Base-by-base conservation (phyloP, 2,888 invertebrate species). In the Biston stratarius region DNA sequence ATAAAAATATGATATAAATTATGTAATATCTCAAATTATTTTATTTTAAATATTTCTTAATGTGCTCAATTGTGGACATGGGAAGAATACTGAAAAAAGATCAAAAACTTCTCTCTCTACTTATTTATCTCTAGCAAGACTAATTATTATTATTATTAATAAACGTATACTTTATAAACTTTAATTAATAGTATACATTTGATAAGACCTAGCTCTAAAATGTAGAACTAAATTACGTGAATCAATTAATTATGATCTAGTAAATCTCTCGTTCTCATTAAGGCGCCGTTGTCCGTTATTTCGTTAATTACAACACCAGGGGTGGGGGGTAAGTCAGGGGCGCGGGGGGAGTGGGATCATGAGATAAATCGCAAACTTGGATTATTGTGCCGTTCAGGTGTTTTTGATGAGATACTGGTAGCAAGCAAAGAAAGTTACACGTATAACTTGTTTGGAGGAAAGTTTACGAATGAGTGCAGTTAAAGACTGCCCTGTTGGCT, bases 361-460 rank as follows among this genome's bases (percentile, higher is more conserved):
- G 64, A 73, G 70, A 73, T 76, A 74, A 76, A 74, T 76, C 72
- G 69, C 62, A 57, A 72, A 76, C 72, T 76, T 76, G 70, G 76
- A 72, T 76, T 76, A 76, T 67, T 70, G 70, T 69, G 55, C 71
- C 71, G 83, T 85, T 85, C 88, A 88, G 90, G 89, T 89, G 86
- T 83, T 84, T 87, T 84, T 82, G 83, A 84, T 83, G 79, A 75
- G 72, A 88, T 86, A 89, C 71, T 67, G 89, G 74, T 64, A 61
- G 85, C 86, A 89, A 10, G 24, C 3, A 12, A 42, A 33, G 55
- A n/a, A 53, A 12, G 1, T 42, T 55, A 24, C 3, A 2, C 24
- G 24, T 24, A 24, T 24, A 24, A 24, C 24, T 24, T 24, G 24
- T 3, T 1, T 24, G 3, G 24, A 42, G 12, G 55, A n/a, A 53